A percentile compares a stretch with the other conserved stretches of the same genome.
Evolutionary conservation across 2,797 vertebrate species (phyloP).

Genomic region (Lophius americanus): DNA sequence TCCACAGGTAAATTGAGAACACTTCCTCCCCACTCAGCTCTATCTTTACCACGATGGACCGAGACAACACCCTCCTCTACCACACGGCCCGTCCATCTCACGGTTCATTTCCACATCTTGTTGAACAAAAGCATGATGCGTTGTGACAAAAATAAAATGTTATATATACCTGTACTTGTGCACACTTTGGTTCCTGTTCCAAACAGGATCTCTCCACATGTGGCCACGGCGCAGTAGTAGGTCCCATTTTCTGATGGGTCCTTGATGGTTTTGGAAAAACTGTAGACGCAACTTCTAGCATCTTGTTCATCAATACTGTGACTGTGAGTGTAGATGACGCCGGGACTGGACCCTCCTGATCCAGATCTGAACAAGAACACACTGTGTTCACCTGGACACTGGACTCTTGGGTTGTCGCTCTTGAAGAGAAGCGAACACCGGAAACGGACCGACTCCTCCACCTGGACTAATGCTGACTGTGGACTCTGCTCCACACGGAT

Average conservation of each 20-base stretch:
- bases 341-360: conserved; percentile 10
- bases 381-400: conserved; percentile 31
- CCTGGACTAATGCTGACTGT: neutral
- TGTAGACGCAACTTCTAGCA: conserved; percentile 39
- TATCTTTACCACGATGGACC: no score
- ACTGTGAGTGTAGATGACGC: conserved; percentile 10
- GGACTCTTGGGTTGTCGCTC: neutral
- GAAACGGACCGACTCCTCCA: conserved; percentile 28
- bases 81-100: neutral
- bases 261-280: conserved; percentile 28
- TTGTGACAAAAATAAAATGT: neutral
- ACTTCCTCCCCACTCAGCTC: no score
- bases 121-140: neutral
- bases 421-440: conserved; percentile 43
- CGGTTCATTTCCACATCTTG: no score
- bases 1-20: no score
- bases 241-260: conserved; percentile 51
- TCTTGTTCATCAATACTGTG: neutral
- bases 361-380: conserved; percentile 59
- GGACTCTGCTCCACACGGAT: conserved; percentile 25
- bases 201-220: conserved; percentile 66
- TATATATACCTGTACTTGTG: conserved; percentile 36
- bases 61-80: no score
- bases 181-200: conserved; percentile 49
- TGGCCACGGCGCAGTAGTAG: conserved; percentile 62